phyloP scores from a whole-genome alignment of 1,140 invertebrate genomes.

The Calephelis nemesis region DNA sequence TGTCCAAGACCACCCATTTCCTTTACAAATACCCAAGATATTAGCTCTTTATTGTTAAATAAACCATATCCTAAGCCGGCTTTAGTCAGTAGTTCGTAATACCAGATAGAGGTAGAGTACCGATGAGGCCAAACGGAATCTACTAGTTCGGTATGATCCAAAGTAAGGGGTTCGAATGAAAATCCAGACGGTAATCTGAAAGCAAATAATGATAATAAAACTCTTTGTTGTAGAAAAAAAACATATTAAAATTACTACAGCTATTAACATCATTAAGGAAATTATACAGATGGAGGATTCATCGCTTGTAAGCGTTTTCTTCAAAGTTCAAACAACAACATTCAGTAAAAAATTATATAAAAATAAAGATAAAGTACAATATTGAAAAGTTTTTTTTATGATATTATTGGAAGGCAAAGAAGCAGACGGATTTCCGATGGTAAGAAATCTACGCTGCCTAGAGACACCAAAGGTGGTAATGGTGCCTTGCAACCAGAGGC shows the following conservation, averaged over 20 bases:
- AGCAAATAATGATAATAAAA: background rate
- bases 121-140: slow-evolving; percentile 29
- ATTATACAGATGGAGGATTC: background rate
- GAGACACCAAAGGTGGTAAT: too few relatives aligned
- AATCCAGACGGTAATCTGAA: slow-evolving; percentile 43
- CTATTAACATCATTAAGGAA: background rate
- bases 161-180: slow-evolving; percentile 31
- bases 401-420: too few relatives aligned
- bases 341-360: too few relatives aligned
- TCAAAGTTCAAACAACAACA: too few relatives aligned
- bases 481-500: too few relatives aligned
- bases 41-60: slow-evolving; percentile 34
- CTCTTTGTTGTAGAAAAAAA: background rate
- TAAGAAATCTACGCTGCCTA: too few relatives aligned
- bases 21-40: slow-evolving; percentile 44
- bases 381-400: too few relatives aligned
- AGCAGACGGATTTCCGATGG: too few relatives aligned
- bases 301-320: too few relatives aligned
- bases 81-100: slow-evolving; percentile 41
- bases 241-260: too few relatives aligned
- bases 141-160: slow-evolving; percentile 31
- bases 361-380: too few relatives aligned
- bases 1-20: slow-evolving; percentile 46
- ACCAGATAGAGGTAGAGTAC: slow-evolving; percentile 38
- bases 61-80: slow-evolving; percentile 45